Evolutionary conservation across 2,888 invertebrate genomes (phyloP).

Genomic region (Punctoribates punctum): DNA sequence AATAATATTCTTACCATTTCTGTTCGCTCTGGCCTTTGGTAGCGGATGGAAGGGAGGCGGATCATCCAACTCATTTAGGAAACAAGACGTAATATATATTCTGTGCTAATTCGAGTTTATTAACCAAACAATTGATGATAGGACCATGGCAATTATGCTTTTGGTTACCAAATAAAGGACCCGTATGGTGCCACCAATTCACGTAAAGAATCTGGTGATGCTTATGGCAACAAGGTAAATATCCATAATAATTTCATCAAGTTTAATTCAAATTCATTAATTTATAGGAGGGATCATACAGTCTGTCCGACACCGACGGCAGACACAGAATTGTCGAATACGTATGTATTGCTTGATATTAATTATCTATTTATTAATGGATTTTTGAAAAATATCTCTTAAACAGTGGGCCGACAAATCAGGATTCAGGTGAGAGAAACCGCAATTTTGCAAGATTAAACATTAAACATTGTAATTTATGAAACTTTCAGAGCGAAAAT

Average conservation of each 20-base stretch:
- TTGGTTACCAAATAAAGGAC: constrained; percentile 38
- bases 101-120: neutral
- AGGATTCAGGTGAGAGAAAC: neutral
- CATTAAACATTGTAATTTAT: neutral
- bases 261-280: neutral
- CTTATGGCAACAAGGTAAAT: constrained; percentile 33
- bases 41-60: constrained; percentile 2
- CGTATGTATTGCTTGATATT: neutral
- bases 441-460: neutral
- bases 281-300: constrained; percentile 8
- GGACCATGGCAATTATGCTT: constrained; percentile 24
- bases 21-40: neutral
- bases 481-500: constrained; percentile 5
- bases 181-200: constrained; percentile 37
- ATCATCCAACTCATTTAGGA: constrained; percentile 6
- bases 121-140: neutral
- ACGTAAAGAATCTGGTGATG: constrained; percentile 38
- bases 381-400: neutral
- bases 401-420: constrained; percentile 1
- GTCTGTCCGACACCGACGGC: constrained; percentile 1
- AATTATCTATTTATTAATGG: no score
- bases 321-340: constrained; percentile 6
- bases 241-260: neutral
- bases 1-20: neutral
- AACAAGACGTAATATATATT: constrained; percentile 13